A percentile compares a stretch with the other conserved stretches of the same genome.
Conservation (phyloP, 2,113 vertebrate species). For the Scytalopus superciliaris region DNA sequence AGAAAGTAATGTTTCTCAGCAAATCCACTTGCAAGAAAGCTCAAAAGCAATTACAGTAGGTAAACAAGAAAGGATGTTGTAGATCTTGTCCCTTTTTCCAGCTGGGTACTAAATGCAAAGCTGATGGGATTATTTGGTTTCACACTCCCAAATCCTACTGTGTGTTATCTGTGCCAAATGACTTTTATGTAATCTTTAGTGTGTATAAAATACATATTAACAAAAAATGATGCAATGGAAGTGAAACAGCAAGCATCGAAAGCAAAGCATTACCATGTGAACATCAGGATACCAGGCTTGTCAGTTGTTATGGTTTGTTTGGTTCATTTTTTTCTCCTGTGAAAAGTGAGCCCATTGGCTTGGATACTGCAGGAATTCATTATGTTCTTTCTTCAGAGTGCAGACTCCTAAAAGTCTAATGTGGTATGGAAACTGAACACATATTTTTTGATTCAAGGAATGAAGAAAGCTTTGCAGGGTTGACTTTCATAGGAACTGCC, state of each 20-base stretch:
- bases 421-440: neutral
- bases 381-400: neutral
- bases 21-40: constrained; percentile 32
- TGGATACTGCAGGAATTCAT: neutral
- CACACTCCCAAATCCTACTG: constrained; percentile 19
- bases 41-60: constrained; percentile 43
- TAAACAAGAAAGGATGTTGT: constrained; percentile 50
- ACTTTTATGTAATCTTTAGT: constrained; percentile 59
- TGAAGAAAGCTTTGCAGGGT: neutral
- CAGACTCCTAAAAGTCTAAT: neutral
- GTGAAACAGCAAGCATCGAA: constrained; percentile 16
- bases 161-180: constrained; percentile 20
- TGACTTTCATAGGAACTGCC: neutral
- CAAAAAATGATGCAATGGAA: constrained; percentile 17
- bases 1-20: neutral
- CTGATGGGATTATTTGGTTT: constrained; percentile 41
- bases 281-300: neutral
- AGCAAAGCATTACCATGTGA: neutral
- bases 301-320: neutral
- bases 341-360: neutral
- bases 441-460: neutral
- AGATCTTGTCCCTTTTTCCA: constrained; percentile 38
- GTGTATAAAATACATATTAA: constrained; percentile 67
- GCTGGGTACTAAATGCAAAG: constrained; percentile 17
- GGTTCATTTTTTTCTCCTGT: neutral